Percentiles rank a stretch among this genome's conserved stretches.
phyloP scores from a whole-genome alignment of 2,888 invertebrate species.

The Onchidella celtica region DNA sequence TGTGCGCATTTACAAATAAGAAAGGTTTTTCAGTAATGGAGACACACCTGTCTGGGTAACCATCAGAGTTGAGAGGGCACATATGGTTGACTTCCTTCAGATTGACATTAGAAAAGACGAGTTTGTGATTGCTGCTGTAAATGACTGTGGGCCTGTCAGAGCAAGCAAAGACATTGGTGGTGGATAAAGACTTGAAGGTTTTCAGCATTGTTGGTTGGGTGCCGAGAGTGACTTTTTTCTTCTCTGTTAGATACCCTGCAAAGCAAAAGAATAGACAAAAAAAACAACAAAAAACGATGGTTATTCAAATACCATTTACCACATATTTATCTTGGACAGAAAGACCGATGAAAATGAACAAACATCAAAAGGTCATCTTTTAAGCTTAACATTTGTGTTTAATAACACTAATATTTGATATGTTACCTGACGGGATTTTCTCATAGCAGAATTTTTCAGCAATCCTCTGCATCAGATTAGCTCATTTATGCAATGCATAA shows the following conservation, averaged over 20 bases:
- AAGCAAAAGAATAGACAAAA: background rate
- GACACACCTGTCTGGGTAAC: slow-evolving; percentile 92
- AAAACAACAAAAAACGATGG: no score
- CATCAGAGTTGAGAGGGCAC: slow-evolving; percentile 97
- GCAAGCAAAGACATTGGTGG: slow-evolving; percentile 98
- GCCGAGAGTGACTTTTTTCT: slow-evolving; percentile 97
- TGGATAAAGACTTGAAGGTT: slow-evolving; percentile 86
- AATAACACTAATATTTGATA: no score
- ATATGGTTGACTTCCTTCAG: slow-evolving; percentile 90
- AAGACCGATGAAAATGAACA: no score
- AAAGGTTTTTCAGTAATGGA: background rate
- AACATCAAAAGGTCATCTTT: no score
- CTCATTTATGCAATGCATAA: no score
- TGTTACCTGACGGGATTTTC: no score
- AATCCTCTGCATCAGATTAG: no score
- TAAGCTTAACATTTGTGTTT: no score
- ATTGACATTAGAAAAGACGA: slow-evolving; percentile 98
- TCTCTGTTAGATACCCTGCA: slow-evolving; percentile 88
- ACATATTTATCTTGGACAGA: no score
- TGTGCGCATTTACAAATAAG: no score
- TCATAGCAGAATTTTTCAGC: no score
- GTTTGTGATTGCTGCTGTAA: slow-evolving; percentile 98
- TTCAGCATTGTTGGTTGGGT: slow-evolving; percentile 97
- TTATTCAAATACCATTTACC: no score
- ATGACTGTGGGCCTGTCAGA: slow-evolving; percentile 99